Evolutionary conservation across 2,797 vertebrate species (phyloP), one percentile per base, ranked within the genome.

Genomic region (Danio kyathit): DNA sequence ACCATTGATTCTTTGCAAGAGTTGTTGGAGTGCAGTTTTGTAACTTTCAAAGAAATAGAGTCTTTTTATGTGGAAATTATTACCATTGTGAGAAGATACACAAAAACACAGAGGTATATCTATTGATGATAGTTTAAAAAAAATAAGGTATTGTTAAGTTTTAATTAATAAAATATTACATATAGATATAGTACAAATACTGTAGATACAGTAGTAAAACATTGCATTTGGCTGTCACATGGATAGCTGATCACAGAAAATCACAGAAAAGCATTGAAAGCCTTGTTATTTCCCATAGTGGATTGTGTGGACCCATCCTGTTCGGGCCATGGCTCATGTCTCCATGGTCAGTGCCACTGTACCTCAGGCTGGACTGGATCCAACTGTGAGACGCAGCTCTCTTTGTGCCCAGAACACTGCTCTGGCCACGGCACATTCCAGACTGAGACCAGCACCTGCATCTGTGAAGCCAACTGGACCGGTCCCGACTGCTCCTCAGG

Each of bases 301-400:
- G 97, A 99, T 93, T 99, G 98, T 82, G 84, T 97, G 86, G 97
- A 99, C 88, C 96, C 98, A 13, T 89, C 90, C 16, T 99, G 98
- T 92, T 96, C 97, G 16, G 90, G 92, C 83, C 98, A 99, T 0
- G 98, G 98, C 0, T 89, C 97, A 67, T 99, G 98, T 87, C 96
- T 98, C 90, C 97, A 98, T 0, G 96, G 97, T 0, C 97, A 97
- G 86, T 99, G 98, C 88, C 97, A 99, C 89, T 99, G 98, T 89
- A 97, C 93, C 86, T 96, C 97, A 0, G 97, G 97, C 85, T 99
- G 98, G 98, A 96, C 96, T 0, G 98, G 98, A 13, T 92, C 84
- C 90, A 95, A 90, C 88, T 99, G 98, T 83, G 97, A 98, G 87
- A 95, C 96, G 63, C 91, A 96, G 86, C 97, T 97, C 91, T 98